Evolutionary conservation across 2,797 vertebrate species (phyloP).

Genomic region (Phoxinus dragarum): DNA sequence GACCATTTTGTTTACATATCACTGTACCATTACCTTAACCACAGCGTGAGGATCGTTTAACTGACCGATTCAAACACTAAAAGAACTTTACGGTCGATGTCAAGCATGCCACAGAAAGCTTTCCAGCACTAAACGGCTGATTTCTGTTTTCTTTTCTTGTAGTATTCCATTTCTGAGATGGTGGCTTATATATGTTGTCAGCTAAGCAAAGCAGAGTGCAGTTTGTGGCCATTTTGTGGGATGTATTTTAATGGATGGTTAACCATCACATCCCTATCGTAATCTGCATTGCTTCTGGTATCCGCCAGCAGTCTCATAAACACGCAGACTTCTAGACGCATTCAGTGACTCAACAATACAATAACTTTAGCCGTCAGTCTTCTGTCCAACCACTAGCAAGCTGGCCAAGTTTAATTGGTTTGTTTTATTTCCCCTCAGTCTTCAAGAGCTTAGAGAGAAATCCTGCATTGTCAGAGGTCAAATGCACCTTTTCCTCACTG

Average conservation of each 20-base stretch:
- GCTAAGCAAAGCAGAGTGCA: constrained; percentile 47
- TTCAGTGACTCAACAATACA: constrained; percentile 39
- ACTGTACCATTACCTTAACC: constrained; percentile 12
- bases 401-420: constrained; percentile 46
- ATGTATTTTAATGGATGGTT: constrained; percentile 62
- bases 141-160: constrained; percentile 46
- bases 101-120: constrained; percentile 9
- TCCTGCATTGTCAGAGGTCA: constrained; percentile 47
- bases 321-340: constrained; percentile 33
- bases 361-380: constrained; percentile 48
- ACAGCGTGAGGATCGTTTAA: neutral
- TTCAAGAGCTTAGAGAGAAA: constrained; percentile 35
- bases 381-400: constrained; percentile 48
- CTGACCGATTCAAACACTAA: constrained; percentile 10
- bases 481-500: constrained; percentile 30
- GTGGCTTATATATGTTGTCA: constrained; percentile 54
- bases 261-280: constrained; percentile 59
- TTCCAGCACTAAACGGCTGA: constrained; percentile 34
- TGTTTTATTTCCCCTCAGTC: constrained; percentile 24
- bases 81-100: neutral
- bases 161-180: constrained; percentile 38
- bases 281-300: constrained; percentile 46
- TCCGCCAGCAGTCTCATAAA: constrained; percentile 29
- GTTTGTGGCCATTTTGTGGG: constrained; percentile 58
- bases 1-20: neutral